phyloP scores from a whole-genome alignment of 2,888 invertebrate genomes.

The Drosophila atripex region DNA sequence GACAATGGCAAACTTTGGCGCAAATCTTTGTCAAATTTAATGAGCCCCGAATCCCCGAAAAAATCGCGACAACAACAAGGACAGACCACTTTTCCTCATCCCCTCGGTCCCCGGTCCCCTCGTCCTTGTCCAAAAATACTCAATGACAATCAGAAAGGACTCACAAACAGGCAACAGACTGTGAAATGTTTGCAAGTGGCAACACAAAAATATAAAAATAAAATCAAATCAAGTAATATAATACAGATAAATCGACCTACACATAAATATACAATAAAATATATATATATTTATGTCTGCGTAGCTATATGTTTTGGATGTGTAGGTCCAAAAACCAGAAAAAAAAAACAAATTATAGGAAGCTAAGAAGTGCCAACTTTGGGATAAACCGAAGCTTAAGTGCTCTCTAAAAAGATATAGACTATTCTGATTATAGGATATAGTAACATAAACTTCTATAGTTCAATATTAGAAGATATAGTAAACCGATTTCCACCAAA shows the following conservation, averaged over 20 bases:
- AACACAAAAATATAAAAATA: slow-evolving; percentile 35
- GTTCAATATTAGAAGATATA: neutral
- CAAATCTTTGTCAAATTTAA: slow-evolving; percentile 78
- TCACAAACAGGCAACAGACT: slow-evolving; percentile 59
- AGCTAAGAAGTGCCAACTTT: neutral
- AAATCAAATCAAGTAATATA: slow-evolving; percentile 50
- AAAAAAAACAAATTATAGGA: neutral
- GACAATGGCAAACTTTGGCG: slow-evolving; percentile 51
- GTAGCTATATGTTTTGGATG: neutral
- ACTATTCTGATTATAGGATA: neutral
- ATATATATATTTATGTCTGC: neutral
- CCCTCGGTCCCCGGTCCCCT: no score
- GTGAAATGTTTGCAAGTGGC: slow-evolving; percentile 59
- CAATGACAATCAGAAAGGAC: slow-evolving; percentile 36
- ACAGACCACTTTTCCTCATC: neutral
- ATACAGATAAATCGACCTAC: slow-evolving; percentile 24
- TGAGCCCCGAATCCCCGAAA: slow-evolving; percentile 66
- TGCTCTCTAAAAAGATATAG: neutral
- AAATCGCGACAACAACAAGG: slow-evolving; percentile 49
- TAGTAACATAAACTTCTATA: no score
- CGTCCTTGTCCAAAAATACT: slow-evolving; percentile 4
- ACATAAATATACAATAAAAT: neutral
- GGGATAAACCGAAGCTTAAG: neutral
- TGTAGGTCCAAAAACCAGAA: slow-evolving; percentile 12
- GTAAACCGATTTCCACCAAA: neutral